A percentile compares a stretch with the other conserved stretches of the same genome.
Conservation (phyloP, 2,113 vertebrate species). For the Cricetomys ansorgei region DNA sequence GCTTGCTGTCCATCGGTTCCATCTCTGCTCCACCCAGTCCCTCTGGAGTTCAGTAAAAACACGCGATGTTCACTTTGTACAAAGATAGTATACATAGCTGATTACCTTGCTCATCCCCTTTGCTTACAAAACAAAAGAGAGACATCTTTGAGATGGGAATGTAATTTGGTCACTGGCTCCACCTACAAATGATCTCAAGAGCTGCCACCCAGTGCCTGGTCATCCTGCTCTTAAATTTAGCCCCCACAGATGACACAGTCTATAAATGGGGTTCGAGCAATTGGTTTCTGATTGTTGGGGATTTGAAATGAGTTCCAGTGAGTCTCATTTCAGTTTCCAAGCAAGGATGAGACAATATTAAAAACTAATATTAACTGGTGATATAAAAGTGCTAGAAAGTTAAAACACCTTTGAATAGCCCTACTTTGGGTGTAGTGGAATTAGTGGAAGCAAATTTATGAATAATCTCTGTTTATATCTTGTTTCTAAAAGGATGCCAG, state of each 20-base stretch:
- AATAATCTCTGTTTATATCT: conserved; percentile 21
- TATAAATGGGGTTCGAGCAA: background rate
- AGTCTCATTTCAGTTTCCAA: conserved; percentile 60
- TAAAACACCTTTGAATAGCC: conserved; percentile 5
- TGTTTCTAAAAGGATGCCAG: conserved; percentile 17
- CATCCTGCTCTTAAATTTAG: conserved; percentile 56
- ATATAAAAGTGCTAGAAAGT: conserved; percentile 7
- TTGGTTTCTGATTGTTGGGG: conserved; percentile 33
- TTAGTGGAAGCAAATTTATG: background rate
- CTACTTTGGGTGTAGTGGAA: background rate
- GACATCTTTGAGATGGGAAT: conserved; percentile 42
- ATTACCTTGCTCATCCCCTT: background rate
- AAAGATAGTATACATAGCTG: background rate
- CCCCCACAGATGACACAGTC: background rate
- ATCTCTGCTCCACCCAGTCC: background rate
- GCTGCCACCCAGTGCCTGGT: background rate
- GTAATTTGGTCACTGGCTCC: conserved; percentile 55
- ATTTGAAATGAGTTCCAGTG: conserved; percentile 64
- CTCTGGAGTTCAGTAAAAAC: background rate
- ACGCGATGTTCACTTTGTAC: background rate
- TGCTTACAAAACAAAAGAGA: conserved; percentile 37
- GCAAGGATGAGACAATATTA: conserved; percentile 56
- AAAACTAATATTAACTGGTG: conserved; percentile 75
- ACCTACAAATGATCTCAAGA: conserved; percentile 58
- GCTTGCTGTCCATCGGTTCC: rapidly evolving